Evolutionary conservation across 2,113 vertebrate species (phyloP), one percentile per base, ranked within the genome.

Genomic region (Amphiprion ocellaris): DNA sequence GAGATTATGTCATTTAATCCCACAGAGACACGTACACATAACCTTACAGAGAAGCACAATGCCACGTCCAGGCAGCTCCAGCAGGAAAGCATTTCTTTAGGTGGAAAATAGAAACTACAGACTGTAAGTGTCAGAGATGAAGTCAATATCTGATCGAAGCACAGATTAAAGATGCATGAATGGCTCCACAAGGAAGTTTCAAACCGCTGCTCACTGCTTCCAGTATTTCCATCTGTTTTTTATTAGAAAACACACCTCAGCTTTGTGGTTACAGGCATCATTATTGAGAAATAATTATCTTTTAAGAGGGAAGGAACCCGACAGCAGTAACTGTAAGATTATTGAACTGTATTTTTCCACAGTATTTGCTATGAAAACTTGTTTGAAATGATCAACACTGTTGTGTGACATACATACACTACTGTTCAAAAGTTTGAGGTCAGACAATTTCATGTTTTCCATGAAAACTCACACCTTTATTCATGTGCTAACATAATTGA

Each of bases 1-100:
- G 50, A 83, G 80, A 84, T 87, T 70, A 75, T 67, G 55, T 72
- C 5, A 83, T 24, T 82, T 89, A 86, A 85, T 87, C 78, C 74
- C 68, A 67, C 12, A 71, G 59, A 82, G 56, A 64, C 65, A 39
- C 47, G 21, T 64, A 68, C 70, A 67, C 44, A 78, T 39, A 44
- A 62, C 14, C 19, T 75, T 47, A 19, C 67, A 65, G 33, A 52
- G 50, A 64, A 37, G 46, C 60, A 62, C 64, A 65, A 61, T 50
- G 21, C 67, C 52, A 11, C 11, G 9, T 6, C 9, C 26, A 28
- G n/a, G 6, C 28, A 44, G 67, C 50, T 21, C 41, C 21, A 21
- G 21, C 21, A 21, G 21, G 63, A 52, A 15, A 21, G 5, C n/a
- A 63, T 72, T 37, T 52, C 4, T 70, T 7, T 56, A 1, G 0